A percentile compares a stretch with the other conserved stretches of the same genome.
phyloP scores from a whole-genome alignment of 2,113 vertebrate genomes.

The Rhinichthys klamathensis region DNA sequence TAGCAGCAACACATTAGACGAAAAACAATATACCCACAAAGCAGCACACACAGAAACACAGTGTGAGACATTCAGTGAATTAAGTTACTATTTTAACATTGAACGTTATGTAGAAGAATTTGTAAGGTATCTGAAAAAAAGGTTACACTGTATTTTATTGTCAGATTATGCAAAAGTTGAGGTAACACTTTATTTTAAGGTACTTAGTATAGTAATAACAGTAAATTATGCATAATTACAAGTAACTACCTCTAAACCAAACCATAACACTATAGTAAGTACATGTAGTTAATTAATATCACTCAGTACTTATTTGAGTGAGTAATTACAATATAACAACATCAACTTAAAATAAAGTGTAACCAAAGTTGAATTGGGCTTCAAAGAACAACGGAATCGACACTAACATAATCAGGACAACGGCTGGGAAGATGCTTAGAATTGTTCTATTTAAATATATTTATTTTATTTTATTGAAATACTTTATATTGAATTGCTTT shows the following conservation, averaged over 20 bases:
- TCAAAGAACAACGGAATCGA: neutral
- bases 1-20: constrained; percentile 28
- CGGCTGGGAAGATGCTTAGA: neutral
- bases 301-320: too few relatives aligned
- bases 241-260: too few relatives aligned
- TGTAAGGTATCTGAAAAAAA: neutral
- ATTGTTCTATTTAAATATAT: neutral
- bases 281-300: too few relatives aligned
- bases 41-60: neutral
- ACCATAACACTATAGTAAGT: too few relatives aligned
- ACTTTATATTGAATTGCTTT: neutral
- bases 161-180: neutral
- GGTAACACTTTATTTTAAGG: too few relatives aligned
- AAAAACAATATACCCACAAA: neutral
- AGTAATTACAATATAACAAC: too few relatives aligned
- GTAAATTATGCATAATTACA: too few relatives aligned
- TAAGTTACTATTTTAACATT: neutral
- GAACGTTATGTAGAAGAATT: neutral
- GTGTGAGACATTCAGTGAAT: neutral
- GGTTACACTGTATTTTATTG: neutral
- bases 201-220: too few relatives aligned
- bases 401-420: neutral
- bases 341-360: too few relatives aligned
- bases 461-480: neutral
- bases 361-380: neutral